phyloP scores from a whole-genome alignment of 1,140 invertebrate species.

The Agrypnia vestita region DNA sequence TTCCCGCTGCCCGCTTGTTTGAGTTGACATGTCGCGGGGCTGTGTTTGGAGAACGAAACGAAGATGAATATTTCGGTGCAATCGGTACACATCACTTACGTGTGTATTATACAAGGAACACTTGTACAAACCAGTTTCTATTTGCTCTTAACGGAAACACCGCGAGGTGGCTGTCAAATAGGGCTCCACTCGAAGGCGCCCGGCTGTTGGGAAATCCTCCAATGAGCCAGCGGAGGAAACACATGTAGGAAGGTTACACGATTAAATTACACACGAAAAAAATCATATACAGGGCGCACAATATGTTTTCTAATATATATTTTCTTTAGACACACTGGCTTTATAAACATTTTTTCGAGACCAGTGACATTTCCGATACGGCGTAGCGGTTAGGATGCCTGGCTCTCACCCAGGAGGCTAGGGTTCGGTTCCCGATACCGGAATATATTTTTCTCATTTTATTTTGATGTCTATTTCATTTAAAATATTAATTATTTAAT shows the following conservation, averaged over 20 bases:
- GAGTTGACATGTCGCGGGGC: slow-evolving; percentile 25
- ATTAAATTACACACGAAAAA: no score
- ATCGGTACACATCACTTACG: slow-evolving; percentile 31
- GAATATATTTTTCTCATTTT: no score
- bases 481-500: no score
- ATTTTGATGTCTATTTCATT: no score
- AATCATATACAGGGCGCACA: no score
- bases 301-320: no score
- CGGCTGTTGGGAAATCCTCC: background rate
- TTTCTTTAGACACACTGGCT: no score
- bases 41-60: slow-evolving; percentile 10
- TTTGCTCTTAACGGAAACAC: slow-evolving; percentile 2
- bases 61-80: slow-evolving; percentile 9
- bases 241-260: background rate
- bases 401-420: no score
- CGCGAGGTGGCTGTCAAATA: slow-evolving; percentile 27
- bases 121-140: slow-evolving; percentile 34
- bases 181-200: background rate
- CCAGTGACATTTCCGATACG: no score
- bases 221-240: background rate
- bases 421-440: no score
- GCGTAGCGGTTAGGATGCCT: no score
- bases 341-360: no score
- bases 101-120: slow-evolving; percentile 13
- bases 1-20: background rate